These are phyloP conservation scores for Cepaea nemoralis DNA, from an alignment of 1,140 invertebrate genomes.

Conservation along the genomic window DNA sequence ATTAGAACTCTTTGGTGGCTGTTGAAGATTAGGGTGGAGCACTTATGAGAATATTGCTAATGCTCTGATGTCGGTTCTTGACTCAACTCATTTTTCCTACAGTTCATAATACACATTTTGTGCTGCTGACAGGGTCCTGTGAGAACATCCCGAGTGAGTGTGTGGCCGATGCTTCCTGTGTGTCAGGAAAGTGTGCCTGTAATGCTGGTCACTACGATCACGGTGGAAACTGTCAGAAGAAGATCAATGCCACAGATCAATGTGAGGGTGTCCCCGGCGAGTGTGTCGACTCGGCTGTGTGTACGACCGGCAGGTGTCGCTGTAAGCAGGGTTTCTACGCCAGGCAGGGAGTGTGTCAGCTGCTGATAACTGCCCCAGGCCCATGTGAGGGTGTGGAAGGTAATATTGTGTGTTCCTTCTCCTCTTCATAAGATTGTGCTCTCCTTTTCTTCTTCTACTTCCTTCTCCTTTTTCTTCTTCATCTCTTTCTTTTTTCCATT, in stretches of 20 bases:
- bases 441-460: too few relatives aligned
- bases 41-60: too few relatives aligned
- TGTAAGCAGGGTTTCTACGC: conserved; percentile 20
- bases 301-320: conserved; percentile 1
- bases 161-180: conserved; percentile 14
- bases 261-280: conserved; percentile 26
- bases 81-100: too few relatives aligned
- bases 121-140: neutral
- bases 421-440: too few relatives aligned
- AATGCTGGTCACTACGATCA: conserved; percentile 34
- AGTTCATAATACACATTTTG: too few relatives aligned
- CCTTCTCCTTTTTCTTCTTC: too few relatives aligned
- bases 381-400: conserved; percentile 18
- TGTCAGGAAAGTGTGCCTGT: conserved; percentile 23
- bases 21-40: too few relatives aligned
- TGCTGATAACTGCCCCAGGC: neutral
- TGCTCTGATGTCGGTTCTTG: too few relatives aligned
- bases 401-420: too few relatives aligned
- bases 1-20: too few relatives aligned
- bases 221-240: conserved; percentile 27
- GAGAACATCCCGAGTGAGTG: conserved; percentile 16
- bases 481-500: too few relatives aligned
- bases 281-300: conserved; percentile 34
- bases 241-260: conserved; percentile 9
- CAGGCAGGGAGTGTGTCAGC: neutral